Evolutionary conservation across 2,113 vertebrate genomes (phyloP).

Genomic region (Zootoca vivipara): DNA sequence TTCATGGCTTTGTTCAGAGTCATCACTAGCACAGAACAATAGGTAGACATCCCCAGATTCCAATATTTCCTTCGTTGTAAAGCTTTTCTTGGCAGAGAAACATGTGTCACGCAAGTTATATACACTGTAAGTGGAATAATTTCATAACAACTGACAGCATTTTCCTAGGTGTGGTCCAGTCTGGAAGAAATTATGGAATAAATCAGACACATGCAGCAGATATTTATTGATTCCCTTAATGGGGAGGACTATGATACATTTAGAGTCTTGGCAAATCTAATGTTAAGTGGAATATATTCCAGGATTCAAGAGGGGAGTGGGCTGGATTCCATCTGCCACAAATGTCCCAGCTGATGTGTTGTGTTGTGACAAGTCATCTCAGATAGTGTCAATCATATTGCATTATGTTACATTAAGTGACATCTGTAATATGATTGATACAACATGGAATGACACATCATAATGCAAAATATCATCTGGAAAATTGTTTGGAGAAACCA

Average conservation of each 20-base stretch:
- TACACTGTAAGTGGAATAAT: slow-evolving; percentile 36
- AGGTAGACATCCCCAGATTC: slow-evolving; percentile 21
- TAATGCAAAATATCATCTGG: slow-evolving; percentile 75
- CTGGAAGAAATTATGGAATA: slow-evolving; percentile 29
- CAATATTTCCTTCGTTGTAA: slow-evolving; percentile 27
- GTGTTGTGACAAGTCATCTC: slow-evolving; percentile 76
- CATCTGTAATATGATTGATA: slow-evolving; percentile 77
- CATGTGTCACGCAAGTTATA: slow-evolving; percentile 3
- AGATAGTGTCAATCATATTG: slow-evolving; percentile 74
- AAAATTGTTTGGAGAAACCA: slow-evolving; percentile 66
- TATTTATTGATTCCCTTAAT: slow-evolving; percentile 44
- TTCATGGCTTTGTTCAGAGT: slow-evolving; percentile 28
- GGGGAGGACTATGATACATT: slow-evolving; percentile 63
- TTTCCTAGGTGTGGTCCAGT: slow-evolving; percentile 22
- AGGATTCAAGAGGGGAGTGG: no score
- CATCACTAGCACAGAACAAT: slow-evolving; percentile 38
- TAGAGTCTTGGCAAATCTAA: slow-evolving; percentile 1
- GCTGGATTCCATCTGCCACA: slow-evolving; percentile 12
- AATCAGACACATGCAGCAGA: slow-evolving; percentile 43
- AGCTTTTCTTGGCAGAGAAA: slow-evolving; percentile 12
- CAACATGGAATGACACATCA: slow-evolving; percentile 71
- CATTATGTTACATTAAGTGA: slow-evolving; percentile 73
- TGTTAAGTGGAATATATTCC: slow-evolving; percentile 47
- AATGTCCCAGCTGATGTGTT: slow-evolving; percentile 65
- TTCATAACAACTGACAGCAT: slow-evolving; percentile 20